Conservation (phyloP, 1,140 invertebrate species). For the Zaprionus kolodkinae region DNA sequence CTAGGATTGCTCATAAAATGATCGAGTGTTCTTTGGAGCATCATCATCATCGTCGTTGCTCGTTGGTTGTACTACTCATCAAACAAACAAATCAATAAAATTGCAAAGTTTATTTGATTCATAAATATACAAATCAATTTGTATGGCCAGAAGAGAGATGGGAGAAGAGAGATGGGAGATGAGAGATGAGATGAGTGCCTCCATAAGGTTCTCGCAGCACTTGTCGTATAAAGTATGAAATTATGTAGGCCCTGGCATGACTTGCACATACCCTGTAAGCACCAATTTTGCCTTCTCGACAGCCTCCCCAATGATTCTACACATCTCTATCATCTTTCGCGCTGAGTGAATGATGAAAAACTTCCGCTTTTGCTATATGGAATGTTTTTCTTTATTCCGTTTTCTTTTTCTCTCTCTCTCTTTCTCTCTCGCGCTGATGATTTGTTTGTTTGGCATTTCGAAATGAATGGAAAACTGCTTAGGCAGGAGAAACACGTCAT, state of each 20-base stretch:
- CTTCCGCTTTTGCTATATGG: constrained; percentile 48
- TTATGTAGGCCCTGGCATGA: constrained; percentile 46
- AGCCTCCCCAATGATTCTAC: too few species aligned
- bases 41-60: constrained; percentile 33
- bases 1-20: constrained; percentile 15
- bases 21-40: constrained; percentile 10
- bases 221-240: constrained; percentile 75
- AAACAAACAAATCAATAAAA: constrained; percentile 77
- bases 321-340: neutral
- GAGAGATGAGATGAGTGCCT: constrained; percentile 18
- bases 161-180: neutral
- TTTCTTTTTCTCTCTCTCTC: neutral
- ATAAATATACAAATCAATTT: constrained; percentile 81
- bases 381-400: constrained; percentile 14
- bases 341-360: constrained; percentile 65
- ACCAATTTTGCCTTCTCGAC: too few species aligned
- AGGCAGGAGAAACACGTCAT: constrained; percentile 24
- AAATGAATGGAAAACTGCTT: constrained; percentile 19
- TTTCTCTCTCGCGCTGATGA: constrained; percentile 13
- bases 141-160: constrained; percentile 40
- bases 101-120: constrained; percentile 70
- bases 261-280: constrained; percentile 20
- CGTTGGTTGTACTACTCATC: constrained; percentile 23
- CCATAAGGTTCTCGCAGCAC: constrained; percentile 42
- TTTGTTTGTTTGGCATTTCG: constrained; percentile 48